Percentiles rank a stretch among this genome's conserved stretches.
These are phyloP conservation scores for Pangasius mekongensis DNA, from an alignment of 2,797 vertebrate species.

Conservation along the genomic window DNA sequence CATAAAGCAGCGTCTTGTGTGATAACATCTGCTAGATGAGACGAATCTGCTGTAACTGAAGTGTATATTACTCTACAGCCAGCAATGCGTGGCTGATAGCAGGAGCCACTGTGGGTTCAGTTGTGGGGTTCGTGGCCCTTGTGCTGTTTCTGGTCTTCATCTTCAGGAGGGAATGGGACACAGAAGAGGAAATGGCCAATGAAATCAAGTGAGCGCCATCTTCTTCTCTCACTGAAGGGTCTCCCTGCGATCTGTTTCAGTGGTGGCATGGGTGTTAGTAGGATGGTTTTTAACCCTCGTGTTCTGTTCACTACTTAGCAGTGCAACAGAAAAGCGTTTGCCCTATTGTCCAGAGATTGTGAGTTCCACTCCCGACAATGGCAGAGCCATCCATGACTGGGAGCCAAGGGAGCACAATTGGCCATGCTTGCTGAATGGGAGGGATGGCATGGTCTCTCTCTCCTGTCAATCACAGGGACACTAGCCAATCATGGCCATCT, in stretches of 20 bases:
- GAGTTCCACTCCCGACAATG: background rate
- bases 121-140: conserved; percentile 81
- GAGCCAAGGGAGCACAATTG: background rate
- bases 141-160: conserved; percentile 80
- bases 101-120: conserved; percentile 83
- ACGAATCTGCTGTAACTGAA: background rate
- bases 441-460: background rate
- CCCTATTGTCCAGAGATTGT: background rate
- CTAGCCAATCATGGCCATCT: background rate
- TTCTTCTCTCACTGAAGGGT: background rate
- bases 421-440: background rate
- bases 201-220: conserved; percentile 90
- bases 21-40: background rate
- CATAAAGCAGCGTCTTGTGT: background rate
- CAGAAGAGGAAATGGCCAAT: conserved; percentile 88
- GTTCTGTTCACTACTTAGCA: background rate
- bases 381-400: background rate
- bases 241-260: background rate
- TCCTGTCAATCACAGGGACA: background rate
- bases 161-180: conserved; percentile 76
- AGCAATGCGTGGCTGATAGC: conserved; percentile 80
- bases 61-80: conserved; percentile 65
- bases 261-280: background rate
- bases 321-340: background rate
- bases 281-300: background rate